These are phyloP conservation scores for Pterocles orientalis DNA, from an alignment of 2,113 vertebrate species.

Conservation along the genomic window DNA sequence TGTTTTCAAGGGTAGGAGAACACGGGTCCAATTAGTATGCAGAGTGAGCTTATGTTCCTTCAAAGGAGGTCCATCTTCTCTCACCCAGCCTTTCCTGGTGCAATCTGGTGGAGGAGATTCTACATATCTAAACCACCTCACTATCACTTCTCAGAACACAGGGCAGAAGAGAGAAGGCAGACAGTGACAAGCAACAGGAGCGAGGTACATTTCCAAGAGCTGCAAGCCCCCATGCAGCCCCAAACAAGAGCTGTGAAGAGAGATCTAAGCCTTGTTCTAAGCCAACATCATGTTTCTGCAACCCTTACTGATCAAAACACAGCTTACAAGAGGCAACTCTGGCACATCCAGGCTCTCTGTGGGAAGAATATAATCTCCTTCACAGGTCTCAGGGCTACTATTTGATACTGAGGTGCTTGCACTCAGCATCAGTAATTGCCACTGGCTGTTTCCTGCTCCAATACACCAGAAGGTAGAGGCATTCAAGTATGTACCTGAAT, in stretches of 20 bases:
- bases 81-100: background rate
- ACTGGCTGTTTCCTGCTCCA: background rate
- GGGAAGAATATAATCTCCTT: background rate
- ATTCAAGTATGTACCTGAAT: background rate
- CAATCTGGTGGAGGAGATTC: background rate
- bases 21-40: background rate
- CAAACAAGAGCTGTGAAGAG: background rate
- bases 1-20: background rate
- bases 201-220: background rate
- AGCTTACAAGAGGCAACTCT: background rate
- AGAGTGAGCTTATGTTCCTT: background rate
- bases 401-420: background rate
- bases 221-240: background rate
- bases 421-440: background rate
- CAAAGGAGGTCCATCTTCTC: background rate
- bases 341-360: background rate
- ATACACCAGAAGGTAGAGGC: background rate
- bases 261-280: background rate
- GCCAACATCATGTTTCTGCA: background rate
- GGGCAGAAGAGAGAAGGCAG: background rate
- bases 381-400: background rate
- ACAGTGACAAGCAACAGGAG: background rate
- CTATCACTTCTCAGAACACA: background rate
- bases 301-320: background rate
- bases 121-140: background rate